Conservation (phyloP, 2,888 invertebrate species). For the Prosopocoilus inquinatus region DNA sequence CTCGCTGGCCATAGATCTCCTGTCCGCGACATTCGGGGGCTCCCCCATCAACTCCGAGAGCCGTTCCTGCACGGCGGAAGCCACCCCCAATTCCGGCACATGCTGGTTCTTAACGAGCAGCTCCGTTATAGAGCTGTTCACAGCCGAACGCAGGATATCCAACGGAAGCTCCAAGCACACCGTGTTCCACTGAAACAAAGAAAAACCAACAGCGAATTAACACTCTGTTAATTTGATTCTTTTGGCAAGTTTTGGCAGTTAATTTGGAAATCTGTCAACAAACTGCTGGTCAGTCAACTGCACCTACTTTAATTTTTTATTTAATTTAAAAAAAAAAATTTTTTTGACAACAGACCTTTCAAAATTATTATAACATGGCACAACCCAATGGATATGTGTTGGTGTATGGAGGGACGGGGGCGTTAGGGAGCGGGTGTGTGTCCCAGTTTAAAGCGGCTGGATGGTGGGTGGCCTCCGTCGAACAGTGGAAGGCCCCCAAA, state of each 20-base stretch:
- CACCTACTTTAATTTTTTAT: too few species aligned
- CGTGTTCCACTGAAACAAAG: slow-evolving; percentile 89
- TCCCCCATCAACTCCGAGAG: slow-evolving; percentile 70
- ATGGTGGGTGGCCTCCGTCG: slow-evolving; percentile 24
- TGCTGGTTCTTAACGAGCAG: slow-evolving; percentile 78
- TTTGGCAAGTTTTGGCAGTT: neutral
- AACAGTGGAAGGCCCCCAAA: slow-evolving; percentile 8
- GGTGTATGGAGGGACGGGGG: slow-evolving; percentile 19
- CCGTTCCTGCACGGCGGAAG: slow-evolving; percentile 85
- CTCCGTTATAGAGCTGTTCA: slow-evolving; percentile 77
- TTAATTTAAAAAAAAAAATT: too few species aligned
- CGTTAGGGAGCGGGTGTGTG: slow-evolving; percentile 19
- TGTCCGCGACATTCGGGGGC: slow-evolving; percentile 52
- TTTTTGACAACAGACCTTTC: slow-evolving; percentile 5
- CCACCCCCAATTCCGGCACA: slow-evolving; percentile 83
- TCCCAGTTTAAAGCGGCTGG: slow-evolving; percentile 21
- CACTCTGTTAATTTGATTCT: neutral
- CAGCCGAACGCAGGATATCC: slow-evolving; percentile 74
- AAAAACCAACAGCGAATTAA: slow-evolving; percentile 25
- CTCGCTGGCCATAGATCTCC: slow-evolving; percentile 85
- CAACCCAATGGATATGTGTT: slow-evolving; percentile 15
- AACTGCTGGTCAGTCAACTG: too few species aligned
- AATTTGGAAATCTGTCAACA: neutral
- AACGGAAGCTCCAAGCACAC: slow-evolving; percentile 80
- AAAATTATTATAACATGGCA: slow-evolving; percentile 16